Percentiles rank a stretch among this genome's conserved stretches.
These are phyloP conservation scores for Aspidiotus destructor DNA, from an alignment of 2,888 invertebrate species.

Conservation along the genomic window DNA sequence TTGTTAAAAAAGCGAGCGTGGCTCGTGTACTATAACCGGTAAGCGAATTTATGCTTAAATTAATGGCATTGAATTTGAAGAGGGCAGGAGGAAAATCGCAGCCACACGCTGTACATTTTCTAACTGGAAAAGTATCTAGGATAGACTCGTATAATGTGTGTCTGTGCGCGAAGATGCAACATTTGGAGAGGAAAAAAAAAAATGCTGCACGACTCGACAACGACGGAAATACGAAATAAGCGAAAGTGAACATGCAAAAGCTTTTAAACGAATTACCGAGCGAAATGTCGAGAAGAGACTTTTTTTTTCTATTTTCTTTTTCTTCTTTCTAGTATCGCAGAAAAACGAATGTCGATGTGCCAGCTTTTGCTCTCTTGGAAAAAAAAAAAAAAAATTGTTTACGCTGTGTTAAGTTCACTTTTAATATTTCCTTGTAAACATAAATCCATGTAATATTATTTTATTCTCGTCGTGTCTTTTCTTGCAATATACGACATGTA, in stretches of 20 bases:
- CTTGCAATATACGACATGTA: background rate
- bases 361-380: background rate
- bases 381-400: background rate
- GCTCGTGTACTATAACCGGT: too few species aligned
- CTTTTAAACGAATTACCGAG: conserved; percentile 29
- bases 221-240: conserved; percentile 28
- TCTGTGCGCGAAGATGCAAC: too few species aligned
- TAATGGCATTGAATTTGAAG: too few species aligned
- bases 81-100: too few species aligned
- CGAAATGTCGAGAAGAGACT: conserved; percentile 1
- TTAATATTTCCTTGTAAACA: conserved; percentile 1
- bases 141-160: too few species aligned
- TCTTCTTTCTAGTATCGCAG: too few species aligned
- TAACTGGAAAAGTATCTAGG: too few species aligned
- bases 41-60: too few species aligned
- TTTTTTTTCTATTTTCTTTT: background rate
- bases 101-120: too few species aligned
- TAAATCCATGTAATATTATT: background rate
- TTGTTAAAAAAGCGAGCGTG: too few species aligned
- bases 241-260: conserved; percentile 30
- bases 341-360: background rate
- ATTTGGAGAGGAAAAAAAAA: too few species aligned
- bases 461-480: background rate
- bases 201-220: too few species aligned
- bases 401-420: conserved; percentile 4